Evolutionary conservation across 2,797 vertebrate genomes (phyloP).

Genomic region (Alca torda): DNA sequence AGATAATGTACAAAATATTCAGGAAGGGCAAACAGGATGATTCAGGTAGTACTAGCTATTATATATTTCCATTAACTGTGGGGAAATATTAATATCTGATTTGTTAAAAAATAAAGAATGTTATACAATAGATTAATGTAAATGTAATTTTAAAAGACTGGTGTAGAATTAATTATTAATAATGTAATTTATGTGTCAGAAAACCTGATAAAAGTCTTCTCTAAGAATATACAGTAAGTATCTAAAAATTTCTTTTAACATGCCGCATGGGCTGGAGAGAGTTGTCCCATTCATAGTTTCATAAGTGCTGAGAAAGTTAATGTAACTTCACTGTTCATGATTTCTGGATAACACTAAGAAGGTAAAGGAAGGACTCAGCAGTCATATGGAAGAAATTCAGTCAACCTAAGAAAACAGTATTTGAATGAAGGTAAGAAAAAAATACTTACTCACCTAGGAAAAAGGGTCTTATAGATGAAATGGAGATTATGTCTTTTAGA

Average conservation of each 20-base stretch:
- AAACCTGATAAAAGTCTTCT: background rate
- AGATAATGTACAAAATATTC: background rate
- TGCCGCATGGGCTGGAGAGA: background rate
- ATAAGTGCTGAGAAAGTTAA: background rate
- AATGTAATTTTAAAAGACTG: background rate
- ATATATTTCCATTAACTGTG: background rate
- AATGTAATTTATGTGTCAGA: background rate
- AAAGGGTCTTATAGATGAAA: background rate
- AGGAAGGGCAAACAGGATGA: background rate
- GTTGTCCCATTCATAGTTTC: background rate
- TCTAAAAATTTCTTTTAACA: background rate
- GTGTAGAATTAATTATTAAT: background rate
- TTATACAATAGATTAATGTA: background rate
- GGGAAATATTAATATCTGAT: background rate
- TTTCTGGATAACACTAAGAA: background rate
- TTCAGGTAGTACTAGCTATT: background rate
- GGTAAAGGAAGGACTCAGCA: background rate
- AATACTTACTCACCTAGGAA: background rate
- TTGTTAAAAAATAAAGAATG: background rate
- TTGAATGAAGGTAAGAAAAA: background rate
- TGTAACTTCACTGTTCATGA: background rate
- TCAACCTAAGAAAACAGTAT: background rate
- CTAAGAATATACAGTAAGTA: background rate
- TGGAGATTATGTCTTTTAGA: background rate
- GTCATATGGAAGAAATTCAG: background rate